A percentile compares a stretch with the other conserved stretches of the same genome.
phyloP scores from a whole-genome alignment of 2,888 invertebrate genomes.

The Hedychridium roseum region DNA sequence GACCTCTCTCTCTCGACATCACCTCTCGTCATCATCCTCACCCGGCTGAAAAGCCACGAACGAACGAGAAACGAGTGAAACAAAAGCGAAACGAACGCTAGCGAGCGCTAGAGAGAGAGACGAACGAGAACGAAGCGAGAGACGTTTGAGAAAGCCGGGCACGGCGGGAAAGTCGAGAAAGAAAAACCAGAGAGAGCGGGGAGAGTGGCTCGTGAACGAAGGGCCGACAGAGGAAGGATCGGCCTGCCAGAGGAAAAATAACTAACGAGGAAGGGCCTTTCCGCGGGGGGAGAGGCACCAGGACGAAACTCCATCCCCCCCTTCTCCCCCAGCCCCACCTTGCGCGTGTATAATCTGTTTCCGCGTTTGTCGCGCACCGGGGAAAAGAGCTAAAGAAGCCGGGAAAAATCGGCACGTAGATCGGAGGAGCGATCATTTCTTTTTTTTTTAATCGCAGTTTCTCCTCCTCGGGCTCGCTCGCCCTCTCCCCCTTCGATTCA shows the following conservation, averaged over 20 bases:
- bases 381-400: no score
- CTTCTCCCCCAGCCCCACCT: no score
- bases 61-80: constrained; percentile 11
- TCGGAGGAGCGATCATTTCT: no score
- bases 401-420: no score
- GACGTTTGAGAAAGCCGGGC: constrained; percentile 2
- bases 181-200: neutral
- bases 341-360: no score
- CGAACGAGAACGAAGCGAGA: constrained; percentile 2
- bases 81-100: constrained; percentile 10
- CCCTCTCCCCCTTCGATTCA: no score
- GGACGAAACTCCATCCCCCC: no score
- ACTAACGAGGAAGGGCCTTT: no score
- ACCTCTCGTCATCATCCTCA: constrained; percentile 35
- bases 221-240: constrained; percentile 14
- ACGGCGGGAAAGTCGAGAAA: constrained; percentile 2
- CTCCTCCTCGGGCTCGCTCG: no score
- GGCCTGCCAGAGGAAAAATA: constrained; percentile 13
- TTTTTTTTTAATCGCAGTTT: no score
- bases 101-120: constrained; percentile 3
- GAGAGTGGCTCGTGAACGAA: constrained; percentile 9
- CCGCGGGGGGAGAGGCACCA: neutral
- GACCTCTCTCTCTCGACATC: constrained; percentile 36
- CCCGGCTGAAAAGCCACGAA: constrained; percentile 14
- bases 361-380: no score